A percentile compares a stretch with the other conserved stretches of the same genome.
These are phyloP conservation scores for Lates japonicus DNA, from an alignment of 2,797 vertebrate species.

Conservation along the genomic window DNA sequence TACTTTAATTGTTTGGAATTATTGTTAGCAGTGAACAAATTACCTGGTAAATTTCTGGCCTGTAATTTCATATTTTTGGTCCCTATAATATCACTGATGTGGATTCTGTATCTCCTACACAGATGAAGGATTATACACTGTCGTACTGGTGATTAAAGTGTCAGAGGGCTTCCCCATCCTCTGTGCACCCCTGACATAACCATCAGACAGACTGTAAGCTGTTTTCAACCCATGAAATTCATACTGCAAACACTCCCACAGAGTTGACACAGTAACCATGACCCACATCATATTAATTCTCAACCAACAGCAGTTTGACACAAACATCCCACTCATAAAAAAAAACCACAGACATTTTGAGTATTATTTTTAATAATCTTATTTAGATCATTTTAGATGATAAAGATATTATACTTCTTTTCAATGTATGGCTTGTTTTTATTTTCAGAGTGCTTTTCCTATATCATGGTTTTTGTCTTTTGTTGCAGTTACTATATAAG, in stretches of 20 bases:
- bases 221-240: conserved; percentile 35
- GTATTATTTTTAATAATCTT: not conserved
- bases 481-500: not conserved
- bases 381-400: not conserved
- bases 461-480: not conserved
- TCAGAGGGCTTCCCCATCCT: conserved; percentile 16
- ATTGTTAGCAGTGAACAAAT: not conserved
- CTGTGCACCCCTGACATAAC: conserved; percentile 17
- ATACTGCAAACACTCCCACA: conserved; percentile 25
- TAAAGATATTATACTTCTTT: not conserved
- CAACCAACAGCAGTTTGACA: no score
- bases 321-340: not conserved
- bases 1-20: not conserved
- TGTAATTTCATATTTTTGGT: not conserved
- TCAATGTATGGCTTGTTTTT: not conserved
- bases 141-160: not conserved
- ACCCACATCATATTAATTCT: conserved; percentile 10
- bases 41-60: not conserved
- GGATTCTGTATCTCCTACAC: not conserved
- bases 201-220: conserved; percentile 13
- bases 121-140: not conserved
- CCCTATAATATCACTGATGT: not conserved
- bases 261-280: conserved; percentile 14
- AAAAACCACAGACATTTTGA: not conserved
- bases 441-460: not conserved